phyloP scores from a whole-genome alignment of 2,113 vertebrate species.

The Elaphurus davidianus region DNA sequence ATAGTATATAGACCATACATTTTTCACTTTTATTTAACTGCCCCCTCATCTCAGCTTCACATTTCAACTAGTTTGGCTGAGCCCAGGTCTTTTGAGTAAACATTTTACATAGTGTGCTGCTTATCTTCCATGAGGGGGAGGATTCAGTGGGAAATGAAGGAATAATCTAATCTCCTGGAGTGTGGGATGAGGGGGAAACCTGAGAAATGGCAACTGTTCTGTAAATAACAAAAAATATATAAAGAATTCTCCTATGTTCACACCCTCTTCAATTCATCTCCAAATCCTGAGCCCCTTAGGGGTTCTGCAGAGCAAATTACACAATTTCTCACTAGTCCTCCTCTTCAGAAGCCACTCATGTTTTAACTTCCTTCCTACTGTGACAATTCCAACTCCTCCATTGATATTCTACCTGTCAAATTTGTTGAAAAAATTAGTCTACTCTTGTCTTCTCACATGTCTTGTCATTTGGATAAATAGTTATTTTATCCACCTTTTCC shows the following conservation, averaged over 20 bases:
- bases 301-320: neutral
- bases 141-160: neutral
- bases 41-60: neutral
- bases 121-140: neutral
- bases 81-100: neutral
- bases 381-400: neutral
- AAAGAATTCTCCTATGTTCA: neutral
- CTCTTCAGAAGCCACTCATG: neutral
- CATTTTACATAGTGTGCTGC: neutral
- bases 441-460: neutral
- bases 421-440: neutral
- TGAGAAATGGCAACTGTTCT: neutral
- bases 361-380: neutral
- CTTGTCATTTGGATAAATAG: neutral
- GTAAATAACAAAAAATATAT: neutral
- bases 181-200: neutral
- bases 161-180: neutral
- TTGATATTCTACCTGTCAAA: neutral
- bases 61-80: neutral
- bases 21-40: neutral
- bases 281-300: neutral
- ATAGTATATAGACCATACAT: too few species aligned
- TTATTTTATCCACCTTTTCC: neutral
- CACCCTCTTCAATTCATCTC: neutral
- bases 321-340: neutral